Evolutionary conservation across 2,888 invertebrate species (phyloP), one percentile per base, ranked within the genome.

Genomic region (Caenorhabditis becei): DNA sequence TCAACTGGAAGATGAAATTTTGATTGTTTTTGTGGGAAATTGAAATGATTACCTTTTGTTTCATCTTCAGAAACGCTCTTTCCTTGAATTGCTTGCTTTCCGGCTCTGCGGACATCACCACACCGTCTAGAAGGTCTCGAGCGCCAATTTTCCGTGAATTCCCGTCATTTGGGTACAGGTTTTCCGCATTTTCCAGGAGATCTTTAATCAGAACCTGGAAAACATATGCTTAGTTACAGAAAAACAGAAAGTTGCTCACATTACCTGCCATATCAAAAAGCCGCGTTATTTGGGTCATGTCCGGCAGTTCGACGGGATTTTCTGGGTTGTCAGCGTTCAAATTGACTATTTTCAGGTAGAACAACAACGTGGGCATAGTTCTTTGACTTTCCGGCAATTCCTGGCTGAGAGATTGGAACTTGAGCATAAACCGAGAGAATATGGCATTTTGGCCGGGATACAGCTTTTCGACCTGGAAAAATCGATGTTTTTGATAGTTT

Each of bases 141-240:
- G 69, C 56, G 1, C 49, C 56, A 20, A 77, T 49, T n/a, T 41
- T 37, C 14, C 70, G 24, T 23, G n/a, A 16, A 44, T 51, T 58
- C 44, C 24, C 53, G 18, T 69, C 67, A 23, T 71, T 63, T 16
- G 71, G 66, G 32, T 66, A 54, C 58, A 72, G 35, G 1, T 70
- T 61, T 8, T 35, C 14, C 5, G 71, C 71, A 18, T 53, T 56
- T 26, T 72, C 71, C 14, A 78, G 11, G 23, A 71, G 47, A 61
- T 78, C 71, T 26, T 78, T 78, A 4, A 78, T 49, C 24, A 61
- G 0, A 18, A 71, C 16, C 77, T 77, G 41, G 47, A 77, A 65
- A 28, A 11, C 5, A 41, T 14, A 41, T 3, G 3, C 16, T 47
- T 24, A 11, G 18, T 1, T 32, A 26, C n/a, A 18, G 37, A 20